A percentile compares a stretch with the other conserved stretches of the same genome.
phyloP scores from a whole-genome alignment of 2,888 invertebrate species.

The Branchinecta sandiegonensis region DNA sequence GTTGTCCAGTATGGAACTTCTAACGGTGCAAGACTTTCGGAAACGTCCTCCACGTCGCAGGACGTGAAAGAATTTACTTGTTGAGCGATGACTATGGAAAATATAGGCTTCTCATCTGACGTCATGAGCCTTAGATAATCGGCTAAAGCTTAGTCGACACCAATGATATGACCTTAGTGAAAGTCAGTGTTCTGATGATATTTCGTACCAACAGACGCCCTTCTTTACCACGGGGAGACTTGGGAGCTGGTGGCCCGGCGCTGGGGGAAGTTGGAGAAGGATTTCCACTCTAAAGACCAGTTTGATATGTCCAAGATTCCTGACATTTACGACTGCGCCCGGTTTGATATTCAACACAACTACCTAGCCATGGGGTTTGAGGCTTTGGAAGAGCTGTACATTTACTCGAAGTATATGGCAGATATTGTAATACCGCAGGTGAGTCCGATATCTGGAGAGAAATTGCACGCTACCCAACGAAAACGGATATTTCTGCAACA shows the following conservation, averaged over 20 bases:
- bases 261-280: slow-evolving; percentile 97
- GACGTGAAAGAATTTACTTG: too few relatives aligned
- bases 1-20: too few relatives aligned
- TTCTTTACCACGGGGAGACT: slow-evolving; percentile 92
- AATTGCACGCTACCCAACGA: too few relatives aligned
- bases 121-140: too few relatives aligned
- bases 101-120: too few relatives aligned
- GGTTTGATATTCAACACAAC: slow-evolving; percentile 96
- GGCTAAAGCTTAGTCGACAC: too few relatives aligned
- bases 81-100: too few relatives aligned
- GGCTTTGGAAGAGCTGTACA: slow-evolving; percentile 66
- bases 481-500: too few relatives aligned
- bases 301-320: slow-evolving; percentile 99
- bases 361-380: slow-evolving; percentile 86
- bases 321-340: slow-evolving; percentile 98
- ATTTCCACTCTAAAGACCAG: slow-evolving; percentile 72
- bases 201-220: slow-evolving; percentile 47
- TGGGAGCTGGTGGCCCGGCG: slow-evolving; percentile 96
- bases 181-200: too few relatives aligned
- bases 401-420: slow-evolving; percentile 89
- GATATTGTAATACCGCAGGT: slow-evolving; percentile 98
- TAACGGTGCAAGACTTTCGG: too few relatives aligned
- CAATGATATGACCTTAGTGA: too few relatives aligned
- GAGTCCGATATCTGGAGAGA: slow-evolving; percentile 18
- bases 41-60: too few relatives aligned